Base-by-base conservation (phyloP, 2,888 invertebrate genomes). In the Lycia hirtaria region DNA sequence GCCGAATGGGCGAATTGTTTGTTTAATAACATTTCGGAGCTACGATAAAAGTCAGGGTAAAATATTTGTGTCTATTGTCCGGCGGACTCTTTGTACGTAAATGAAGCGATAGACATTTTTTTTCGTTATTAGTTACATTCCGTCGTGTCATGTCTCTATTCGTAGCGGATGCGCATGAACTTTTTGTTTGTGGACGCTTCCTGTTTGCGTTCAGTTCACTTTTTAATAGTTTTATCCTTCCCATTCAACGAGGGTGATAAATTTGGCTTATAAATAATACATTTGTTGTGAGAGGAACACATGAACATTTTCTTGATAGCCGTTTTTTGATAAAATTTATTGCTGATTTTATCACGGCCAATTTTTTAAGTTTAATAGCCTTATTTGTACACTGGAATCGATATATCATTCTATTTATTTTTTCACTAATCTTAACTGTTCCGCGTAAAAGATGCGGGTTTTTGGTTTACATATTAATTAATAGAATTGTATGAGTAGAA, bases 1-100 rank as follows among this genome's bases (percentile, higher is more conserved):
- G 78, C 79, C 84, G 81, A 88, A 88, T 90, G 85, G 90, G 90
- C 89, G 88, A 90, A 88, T 87, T 90, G 91, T 92, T 92, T 92
- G 91, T 92, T 90, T 91, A 91, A 90, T 88, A 92, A 92, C 89
- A 90, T 90, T 87, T 82, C 80, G 81, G 72, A 71, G 81, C 81
- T 83, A 68, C 80, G 78, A 85, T 84, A 84, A 88, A 88, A 83
- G 87, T 88, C 85, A 78, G 71, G 71, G 81, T 86, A 80, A 87
- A 87, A 87, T 87, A 87, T 88, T 84, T 83, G 80, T 73, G 73
- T 75, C 81, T 69, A 75, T 90, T 88, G 85, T 85, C 76, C 78
- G 72, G 69, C 64, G 67, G 69, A n/a, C 64, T 79, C 76, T 83
- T 87, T 88, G 82, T 83, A 76, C 76, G 76, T 84, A 84, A 87